A percentile compares a stretch with the other conserved stretches of the same genome.
Evolutionary conservation across 2,113 vertebrate species (phyloP).

Genomic region (Alethe castanea): DNA sequence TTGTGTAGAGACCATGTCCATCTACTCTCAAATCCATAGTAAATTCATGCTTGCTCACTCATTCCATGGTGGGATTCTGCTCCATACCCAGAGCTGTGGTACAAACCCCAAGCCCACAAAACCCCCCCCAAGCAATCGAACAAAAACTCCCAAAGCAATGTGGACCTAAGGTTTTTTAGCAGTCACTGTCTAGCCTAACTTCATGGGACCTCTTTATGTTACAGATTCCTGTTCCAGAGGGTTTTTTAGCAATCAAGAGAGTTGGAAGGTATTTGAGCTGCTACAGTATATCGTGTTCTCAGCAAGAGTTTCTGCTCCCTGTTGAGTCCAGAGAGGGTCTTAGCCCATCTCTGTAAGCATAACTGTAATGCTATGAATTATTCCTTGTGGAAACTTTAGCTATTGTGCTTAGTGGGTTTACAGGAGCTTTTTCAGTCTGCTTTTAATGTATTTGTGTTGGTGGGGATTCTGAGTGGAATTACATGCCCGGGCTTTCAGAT

Average conservation of each 20-base stretch:
- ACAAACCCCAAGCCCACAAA: not conserved
- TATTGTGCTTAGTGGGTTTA: slow-evolving; percentile 25
- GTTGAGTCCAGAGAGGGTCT: not conserved
- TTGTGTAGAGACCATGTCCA: not conserved
- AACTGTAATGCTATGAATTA: not conserved
- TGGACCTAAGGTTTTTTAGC: not conserved
- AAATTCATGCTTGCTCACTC: not conserved
- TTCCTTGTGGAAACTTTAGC: slow-evolving; percentile 5
- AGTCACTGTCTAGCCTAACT: not conserved
- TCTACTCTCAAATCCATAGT: not conserved
- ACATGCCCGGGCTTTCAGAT: slow-evolving; percentile 41
- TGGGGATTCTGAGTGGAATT: slow-evolving; percentile 38
- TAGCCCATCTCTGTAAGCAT: not conserved
- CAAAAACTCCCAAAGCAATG: rapidly evolving
- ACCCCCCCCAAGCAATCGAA: not conserved
- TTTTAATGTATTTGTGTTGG: slow-evolving; percentile 37
- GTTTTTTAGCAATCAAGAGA: not conserved
- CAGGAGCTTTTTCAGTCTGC: slow-evolving; percentile 10
- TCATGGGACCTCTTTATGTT: not conserved
- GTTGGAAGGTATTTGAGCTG: not conserved
- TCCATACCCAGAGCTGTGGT: not conserved
- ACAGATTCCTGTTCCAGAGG: not conserved
- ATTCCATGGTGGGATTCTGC: not conserved
- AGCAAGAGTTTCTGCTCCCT: not conserved
- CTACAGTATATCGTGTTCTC: not conserved